Percentiles rank a stretch among this genome's conserved stretches.
Conservation (phyloP, 2,888 invertebrate genomes). For the Tipula confusa region DNA sequence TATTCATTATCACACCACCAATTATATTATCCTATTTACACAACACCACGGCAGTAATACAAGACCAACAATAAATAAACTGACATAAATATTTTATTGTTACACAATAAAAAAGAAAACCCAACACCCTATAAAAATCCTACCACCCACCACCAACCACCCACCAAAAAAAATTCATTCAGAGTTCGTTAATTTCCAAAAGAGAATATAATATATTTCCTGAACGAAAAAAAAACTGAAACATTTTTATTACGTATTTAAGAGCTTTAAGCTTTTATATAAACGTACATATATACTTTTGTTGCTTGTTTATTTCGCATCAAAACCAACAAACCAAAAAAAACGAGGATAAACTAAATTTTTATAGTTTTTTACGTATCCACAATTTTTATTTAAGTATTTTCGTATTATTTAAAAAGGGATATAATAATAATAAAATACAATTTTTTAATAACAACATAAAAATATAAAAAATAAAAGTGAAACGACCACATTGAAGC, state of each 20-base stretch:
- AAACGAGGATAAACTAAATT: not conserved
- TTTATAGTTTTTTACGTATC: not conserved
- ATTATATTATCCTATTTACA: not conserved
- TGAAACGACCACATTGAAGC: not conserved
- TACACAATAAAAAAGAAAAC: not conserved
- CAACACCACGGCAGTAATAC: not conserved
- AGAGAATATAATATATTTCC: not conserved
- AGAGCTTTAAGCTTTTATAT: conserved; percentile 14
- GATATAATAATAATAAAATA: conserved; percentile 3
- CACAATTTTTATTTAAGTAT: not conserved
- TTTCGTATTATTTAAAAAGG: conserved; percentile 12
- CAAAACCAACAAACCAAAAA: not conserved
- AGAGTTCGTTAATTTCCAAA: not conserved
- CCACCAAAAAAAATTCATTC: not conserved
- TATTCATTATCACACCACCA: not conserved
- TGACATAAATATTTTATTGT: conserved; percentile 12
- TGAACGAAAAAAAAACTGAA: not conserved
- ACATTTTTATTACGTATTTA: conserved; percentile 12
- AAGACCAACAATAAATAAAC: not conserved
- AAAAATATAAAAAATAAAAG: no score
- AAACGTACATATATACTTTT: not conserved
- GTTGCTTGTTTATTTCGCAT: not conserved
- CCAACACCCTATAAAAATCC: not conserved
- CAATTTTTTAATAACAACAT: not conserved
- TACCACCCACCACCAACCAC: not conserved